These are phyloP conservation scores for Amphilophus citrinellus DNA, from an alignment of 2,113 vertebrate genomes.

Conservation along the genomic window DNA sequence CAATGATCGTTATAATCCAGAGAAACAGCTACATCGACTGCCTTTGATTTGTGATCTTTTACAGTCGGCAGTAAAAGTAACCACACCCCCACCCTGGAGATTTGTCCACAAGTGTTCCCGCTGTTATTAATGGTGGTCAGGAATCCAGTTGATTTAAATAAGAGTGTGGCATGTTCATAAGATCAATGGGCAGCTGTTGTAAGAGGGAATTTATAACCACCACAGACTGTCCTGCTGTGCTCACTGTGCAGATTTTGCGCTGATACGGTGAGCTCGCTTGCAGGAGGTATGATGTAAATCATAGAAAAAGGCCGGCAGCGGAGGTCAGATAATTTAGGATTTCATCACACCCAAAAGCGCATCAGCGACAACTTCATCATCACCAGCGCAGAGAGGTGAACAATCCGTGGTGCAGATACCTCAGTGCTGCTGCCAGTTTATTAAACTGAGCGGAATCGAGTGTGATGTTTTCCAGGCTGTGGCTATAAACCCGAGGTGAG, in stretches of 20 bases:
- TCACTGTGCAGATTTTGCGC: constrained; percentile 62
- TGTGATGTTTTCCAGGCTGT: constrained; percentile 55
- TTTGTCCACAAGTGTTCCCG: constrained; percentile 46
- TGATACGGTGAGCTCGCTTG: constrained; percentile 56
- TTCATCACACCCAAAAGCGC: constrained; percentile 47
- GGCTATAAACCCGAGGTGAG: constrained; percentile 40
- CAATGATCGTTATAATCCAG: constrained; percentile 50
- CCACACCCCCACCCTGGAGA: not conserved
- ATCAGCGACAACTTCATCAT: constrained; percentile 47
- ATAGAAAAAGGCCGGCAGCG: constrained; percentile 17
- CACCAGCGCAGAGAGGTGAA: constrained; percentile 23
- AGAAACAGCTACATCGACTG: constrained; percentile 55
- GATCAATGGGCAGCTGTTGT: constrained; percentile 70
- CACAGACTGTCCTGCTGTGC: constrained; percentile 33
- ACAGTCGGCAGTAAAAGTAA: constrained; percentile 51
- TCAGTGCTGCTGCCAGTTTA: constrained; percentile 24
- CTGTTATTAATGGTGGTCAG: constrained; percentile 53
- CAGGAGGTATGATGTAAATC: constrained; percentile 59
- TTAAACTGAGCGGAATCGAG: constrained; percentile 31
- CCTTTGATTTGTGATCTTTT: constrained; percentile 68
- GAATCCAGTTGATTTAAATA: constrained; percentile 62
- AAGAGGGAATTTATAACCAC: constrained; percentile 56
- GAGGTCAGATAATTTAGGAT: constrained; percentile 69
- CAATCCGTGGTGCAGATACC: not conserved
- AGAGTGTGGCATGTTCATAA: constrained; percentile 33